Evolutionary conservation across 2,888 invertebrate species (phyloP), one percentile per base, ranked within the genome.

Genomic region (Eupithecia dodoneata): DNA sequence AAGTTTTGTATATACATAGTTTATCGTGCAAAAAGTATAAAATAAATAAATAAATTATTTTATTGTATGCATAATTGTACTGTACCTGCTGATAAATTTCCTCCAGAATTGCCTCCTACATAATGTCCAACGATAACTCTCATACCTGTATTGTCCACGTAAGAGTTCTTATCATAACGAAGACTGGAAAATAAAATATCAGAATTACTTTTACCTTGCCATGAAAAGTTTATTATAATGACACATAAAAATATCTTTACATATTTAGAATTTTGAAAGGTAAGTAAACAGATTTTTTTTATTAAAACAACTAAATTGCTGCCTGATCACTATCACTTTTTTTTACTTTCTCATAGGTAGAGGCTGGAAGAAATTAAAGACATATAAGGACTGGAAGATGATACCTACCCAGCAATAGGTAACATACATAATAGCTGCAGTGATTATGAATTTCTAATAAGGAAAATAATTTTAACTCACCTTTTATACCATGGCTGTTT

Each of bases 41-140:
- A 30, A 30, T 30, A 30, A 30, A 30, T 30, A 30, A 30, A 30
- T 30, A 30, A 30, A 30, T 30, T 30, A 30, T 42, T 67, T 41
- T 12, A 44, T 42, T 42, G 3, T 65, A 66, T 6, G 41, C 9
- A 13, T 41, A 49, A 44, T 3, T 71, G n/a, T 45, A 70, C 4
- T 52, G 70, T 93, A 97, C 98, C 97, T 94, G 97, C 96, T 77
- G 98, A 97, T 82, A 98, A 96, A 89, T 98, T 98, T 47, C 97
- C 96, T 87, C 97, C 97, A 79, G 97, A 96, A 73, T 96, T 96
- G 81, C 97, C 97, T 71, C 98, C 98, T 85, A 98, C 96, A 91
- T 98, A 99, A 91, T 98, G 98, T 2, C 98, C 98, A 44, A 99
- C 97, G 73, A 98, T 97, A 7, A 98, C 97, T 88, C 97, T 97